These are phyloP conservation scores for Nyctibius grandis DNA, from an alignment of 2,797 vertebrate species.

Conservation along the genomic window DNA sequence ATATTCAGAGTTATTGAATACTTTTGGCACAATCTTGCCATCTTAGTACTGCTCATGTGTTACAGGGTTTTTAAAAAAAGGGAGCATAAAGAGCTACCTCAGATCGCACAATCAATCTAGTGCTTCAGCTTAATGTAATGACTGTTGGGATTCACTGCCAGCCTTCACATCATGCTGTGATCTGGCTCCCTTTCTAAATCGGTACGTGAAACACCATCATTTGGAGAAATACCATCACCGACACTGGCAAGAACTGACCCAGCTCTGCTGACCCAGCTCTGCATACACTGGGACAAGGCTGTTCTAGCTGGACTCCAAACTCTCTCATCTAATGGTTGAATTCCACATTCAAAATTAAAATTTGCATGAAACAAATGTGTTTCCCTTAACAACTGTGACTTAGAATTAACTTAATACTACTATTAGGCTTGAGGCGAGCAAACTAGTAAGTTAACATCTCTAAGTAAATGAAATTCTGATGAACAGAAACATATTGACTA, in stretches of 20 bases:
- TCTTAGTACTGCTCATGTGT: accelerated
- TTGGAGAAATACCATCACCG: neutral
- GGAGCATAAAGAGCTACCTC: neutral
- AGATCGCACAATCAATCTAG: neutral
- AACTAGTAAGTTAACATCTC: neutral
- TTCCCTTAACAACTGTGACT: neutral
- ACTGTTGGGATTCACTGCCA: neutral
- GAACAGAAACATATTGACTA: neutral
- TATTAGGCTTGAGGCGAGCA: neutral
- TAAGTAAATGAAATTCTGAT: neutral
- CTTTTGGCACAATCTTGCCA: neutral
- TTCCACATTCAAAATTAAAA: neutral
- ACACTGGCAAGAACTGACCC: neutral
- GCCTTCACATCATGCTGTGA: neutral
- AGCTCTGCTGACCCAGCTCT: neutral
- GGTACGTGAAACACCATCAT: neutral
- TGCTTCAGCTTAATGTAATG: neutral
- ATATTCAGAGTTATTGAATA: neutral
- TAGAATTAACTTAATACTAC: neutral
- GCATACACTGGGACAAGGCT: neutral
- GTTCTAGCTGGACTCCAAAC: neutral
- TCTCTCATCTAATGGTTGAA: neutral
- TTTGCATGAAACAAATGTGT: neutral
- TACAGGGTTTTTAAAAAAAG: neutral
- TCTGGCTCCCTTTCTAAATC: neutral